Evolutionary conservation across 1,140 invertebrate genomes (phyloP), one percentile per base, ranked within the genome.

Genomic region (Drosophila virilis): DNA sequence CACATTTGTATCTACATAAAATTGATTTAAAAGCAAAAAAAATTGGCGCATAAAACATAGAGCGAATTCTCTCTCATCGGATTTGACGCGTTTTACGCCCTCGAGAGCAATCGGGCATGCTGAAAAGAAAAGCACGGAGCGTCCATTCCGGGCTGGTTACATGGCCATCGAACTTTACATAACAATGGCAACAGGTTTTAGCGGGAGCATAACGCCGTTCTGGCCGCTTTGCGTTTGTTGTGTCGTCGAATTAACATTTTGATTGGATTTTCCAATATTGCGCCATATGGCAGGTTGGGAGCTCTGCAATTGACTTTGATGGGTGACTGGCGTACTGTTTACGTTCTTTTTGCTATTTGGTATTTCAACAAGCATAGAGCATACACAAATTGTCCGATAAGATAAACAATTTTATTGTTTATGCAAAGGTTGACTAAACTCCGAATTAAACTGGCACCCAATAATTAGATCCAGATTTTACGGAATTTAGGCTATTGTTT

Each of bases 231-330:
- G 66, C 48, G 42, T 35, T 73, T 70, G 59, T 68, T 69, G 46
- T 79, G 68, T 35, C 73, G 59, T 69, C 59, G 71, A 89, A 89
- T 89, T 89, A 89, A 89, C 84, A 89, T 89, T 89, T 89, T 89
- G 84, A 89, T 89, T 89, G 85, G 84, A 89, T 89, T 89, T 89
- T 89, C 80, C 85, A 90, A 89, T 90, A 89, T 89, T 90, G 84
- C 57, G 59, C 85, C 84, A 89, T 89, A 89, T 89, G 84, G 80
- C 46, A 64, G 80, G 55, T 80, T 77, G 57, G 43, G 8, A 12
- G 22, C 28, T 37, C 38, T 40, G 33, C 9, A 28, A 42, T 17
- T 17, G 50, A 59, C 65, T 59, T 67, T 61, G 58, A 69, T 32
- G 51, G 17, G 9, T 54, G 70, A 17, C 37, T 45, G 48, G 46